Conservation (phyloP, 2,888 invertebrate species). For the Mesochorus sp. region DNA sequence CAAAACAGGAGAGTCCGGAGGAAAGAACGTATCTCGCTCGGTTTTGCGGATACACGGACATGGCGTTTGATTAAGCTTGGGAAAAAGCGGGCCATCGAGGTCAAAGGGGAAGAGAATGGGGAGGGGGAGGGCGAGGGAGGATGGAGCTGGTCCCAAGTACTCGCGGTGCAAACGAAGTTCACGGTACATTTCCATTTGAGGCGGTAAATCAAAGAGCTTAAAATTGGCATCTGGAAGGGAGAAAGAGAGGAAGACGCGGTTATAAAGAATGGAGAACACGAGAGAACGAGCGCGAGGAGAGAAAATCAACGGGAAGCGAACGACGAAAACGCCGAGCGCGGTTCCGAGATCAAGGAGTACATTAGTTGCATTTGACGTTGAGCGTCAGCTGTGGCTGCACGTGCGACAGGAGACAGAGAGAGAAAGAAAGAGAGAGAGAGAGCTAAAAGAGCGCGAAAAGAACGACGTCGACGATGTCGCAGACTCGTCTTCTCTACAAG, state of each 20-base stretch:
- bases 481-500: conserved; percentile 17
- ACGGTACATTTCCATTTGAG: conserved; percentile 75
- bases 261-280: neutral
- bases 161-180: conserved; percentile 71
- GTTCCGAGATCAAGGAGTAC: conserved; percentile 73
- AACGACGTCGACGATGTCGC: conserved; percentile 60
- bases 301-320: conserved; percentile 46
- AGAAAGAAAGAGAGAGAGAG: conserved; percentile 30
- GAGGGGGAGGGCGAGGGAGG: neutral
- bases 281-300: conserved; percentile 35
- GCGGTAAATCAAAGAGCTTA: conserved; percentile 78
- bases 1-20: neutral
- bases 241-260: conserved; percentile 40
- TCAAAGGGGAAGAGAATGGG: neutral
- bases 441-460: conserved; percentile 49
- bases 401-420: conserved; percentile 63
- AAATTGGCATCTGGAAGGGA: conserved; percentile 70
- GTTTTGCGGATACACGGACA: conserved; percentile 56
- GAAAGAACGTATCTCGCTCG: conserved; percentile 36
- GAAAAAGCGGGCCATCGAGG: conserved; percentile 56
- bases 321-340: conserved; percentile 54
- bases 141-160: conserved; percentile 56
- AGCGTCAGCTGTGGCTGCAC: conserved; percentile 78
- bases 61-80: conserved; percentile 66
- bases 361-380: conserved; percentile 80